Percentiles rank a stretch among this genome's conserved stretches.
These are phyloP conservation scores for Otolemur crassicaudatus DNA, from an alignment of 2,797 vertebrate species.

Conservation along the genomic window DNA sequence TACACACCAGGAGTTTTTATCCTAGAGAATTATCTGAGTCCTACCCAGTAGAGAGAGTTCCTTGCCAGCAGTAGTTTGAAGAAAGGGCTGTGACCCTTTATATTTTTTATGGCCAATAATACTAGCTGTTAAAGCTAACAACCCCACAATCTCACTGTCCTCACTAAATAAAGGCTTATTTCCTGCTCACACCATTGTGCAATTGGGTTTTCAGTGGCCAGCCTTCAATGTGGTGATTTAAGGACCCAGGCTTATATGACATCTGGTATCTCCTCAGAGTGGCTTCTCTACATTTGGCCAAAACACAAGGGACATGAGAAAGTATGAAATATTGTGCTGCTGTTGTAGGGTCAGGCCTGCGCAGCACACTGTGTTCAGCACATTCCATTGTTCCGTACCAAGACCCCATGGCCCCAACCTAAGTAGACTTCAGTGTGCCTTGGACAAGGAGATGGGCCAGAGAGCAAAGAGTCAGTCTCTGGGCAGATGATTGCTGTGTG, in stretches of 20 bases:
- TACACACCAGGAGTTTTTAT: background rate
- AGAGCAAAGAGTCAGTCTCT: background rate
- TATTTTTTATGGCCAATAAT: slow-evolving; percentile 1
- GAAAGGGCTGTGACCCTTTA: background rate
- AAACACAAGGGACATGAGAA: background rate
- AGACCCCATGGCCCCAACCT: background rate
- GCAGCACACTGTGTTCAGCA: background rate
- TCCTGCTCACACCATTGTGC: background rate
- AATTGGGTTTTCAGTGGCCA: background rate
- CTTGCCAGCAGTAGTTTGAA: slow-evolving; percentile 14
- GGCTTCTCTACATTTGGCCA: background rate
- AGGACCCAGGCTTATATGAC: background rate
- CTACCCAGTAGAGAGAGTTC: background rate
- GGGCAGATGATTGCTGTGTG: background rate
- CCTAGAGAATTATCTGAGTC: slow-evolving; percentile 31
- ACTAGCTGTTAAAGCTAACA: slow-evolving; percentile 8
- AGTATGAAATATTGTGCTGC: background rate
- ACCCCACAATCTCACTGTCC: background rate
- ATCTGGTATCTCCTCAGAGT: background rate
- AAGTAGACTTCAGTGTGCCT: background rate
- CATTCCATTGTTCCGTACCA: background rate
- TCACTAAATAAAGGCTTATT: slow-evolving; percentile 14
- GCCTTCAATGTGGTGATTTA: background rate
- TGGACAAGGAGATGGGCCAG: background rate
- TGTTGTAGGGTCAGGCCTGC: background rate